Evolutionary conservation across 2,888 invertebrate genomes (phyloP).

Genomic region (Myopa testacea): DNA sequence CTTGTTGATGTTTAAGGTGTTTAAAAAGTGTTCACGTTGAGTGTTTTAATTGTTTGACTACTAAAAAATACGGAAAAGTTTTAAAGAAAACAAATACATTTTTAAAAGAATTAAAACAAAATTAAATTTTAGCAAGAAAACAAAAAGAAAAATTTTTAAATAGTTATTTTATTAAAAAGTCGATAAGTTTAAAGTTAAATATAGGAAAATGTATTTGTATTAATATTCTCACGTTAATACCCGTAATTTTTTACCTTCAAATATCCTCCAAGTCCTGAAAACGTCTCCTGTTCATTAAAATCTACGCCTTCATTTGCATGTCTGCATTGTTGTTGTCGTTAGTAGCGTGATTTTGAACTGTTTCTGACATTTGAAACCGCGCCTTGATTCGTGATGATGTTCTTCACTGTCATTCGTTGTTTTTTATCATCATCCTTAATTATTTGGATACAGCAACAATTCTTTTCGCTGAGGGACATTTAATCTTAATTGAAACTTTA

Average conservation of each 20-base stretch:
- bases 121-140: background rate
- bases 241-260: too few relatives aligned
- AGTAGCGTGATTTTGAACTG: background rate
- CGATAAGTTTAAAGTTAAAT: too few relatives aligned
- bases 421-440: background rate
- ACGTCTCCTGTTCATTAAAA: background rate
- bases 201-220: too few relatives aligned
- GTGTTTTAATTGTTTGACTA: background rate
- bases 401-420: background rate
- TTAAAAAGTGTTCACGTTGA: background rate
- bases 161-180: too few relatives aligned
- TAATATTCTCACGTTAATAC: too few relatives aligned
- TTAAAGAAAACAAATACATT: background rate
- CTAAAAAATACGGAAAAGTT: background rate
- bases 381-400: background rate
- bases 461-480: too few relatives aligned
- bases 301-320: background rate
- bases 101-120: constrained; percentile 2
- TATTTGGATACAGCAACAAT: too few relatives aligned
- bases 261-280: too few relatives aligned
- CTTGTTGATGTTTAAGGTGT: background rate
- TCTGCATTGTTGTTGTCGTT: background rate
- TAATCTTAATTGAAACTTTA: too few relatives aligned
- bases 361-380: background rate
- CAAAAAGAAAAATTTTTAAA: background rate